phyloP scores from a whole-genome alignment of 1,140 invertebrate species.

The Temnothorax longispinosus region DNA sequence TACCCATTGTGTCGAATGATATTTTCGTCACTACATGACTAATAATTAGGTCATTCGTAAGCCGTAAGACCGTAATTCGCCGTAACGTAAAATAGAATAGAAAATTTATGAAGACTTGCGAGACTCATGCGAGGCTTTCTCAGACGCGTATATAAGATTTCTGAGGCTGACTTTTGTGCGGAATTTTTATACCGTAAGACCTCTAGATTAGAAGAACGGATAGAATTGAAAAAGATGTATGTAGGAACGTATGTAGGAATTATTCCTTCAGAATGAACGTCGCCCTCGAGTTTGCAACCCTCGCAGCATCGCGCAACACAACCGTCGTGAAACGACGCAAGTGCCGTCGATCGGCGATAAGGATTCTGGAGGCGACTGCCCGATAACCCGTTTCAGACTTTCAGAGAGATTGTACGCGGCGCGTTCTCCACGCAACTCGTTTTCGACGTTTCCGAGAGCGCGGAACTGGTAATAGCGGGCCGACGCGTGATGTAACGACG shows the following conservation, averaged over 20 bases:
- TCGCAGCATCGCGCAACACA: neutral
- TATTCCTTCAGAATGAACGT: neutral
- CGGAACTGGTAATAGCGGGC: conserved; percentile 32
- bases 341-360: conserved; percentile 62
- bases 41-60: neutral
- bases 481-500: conserved; percentile 57
- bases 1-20: neutral
- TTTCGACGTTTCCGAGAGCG: conserved; percentile 53
- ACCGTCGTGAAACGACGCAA: neutral
- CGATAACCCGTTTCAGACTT: conserved; percentile 67
- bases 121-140: neutral
- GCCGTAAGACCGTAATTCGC: neutral
- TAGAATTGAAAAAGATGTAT: neutral
- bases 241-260: neutral
- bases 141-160: neutral
- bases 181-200: neutral
- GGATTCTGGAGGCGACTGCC: conserved; percentile 59
- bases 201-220: neutral
- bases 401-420: conserved; percentile 54
- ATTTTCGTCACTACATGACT: neutral
- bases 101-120: neutral
- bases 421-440: conserved; percentile 51
- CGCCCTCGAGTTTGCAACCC: neutral
- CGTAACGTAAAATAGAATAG: neutral
- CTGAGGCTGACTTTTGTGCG: neutral